Percentiles rank a stretch among this genome's conserved stretches.
Evolutionary conservation across 2,113 vertebrate genomes (phyloP).

Genomic region (Phylloscopus trochilus): DNA sequence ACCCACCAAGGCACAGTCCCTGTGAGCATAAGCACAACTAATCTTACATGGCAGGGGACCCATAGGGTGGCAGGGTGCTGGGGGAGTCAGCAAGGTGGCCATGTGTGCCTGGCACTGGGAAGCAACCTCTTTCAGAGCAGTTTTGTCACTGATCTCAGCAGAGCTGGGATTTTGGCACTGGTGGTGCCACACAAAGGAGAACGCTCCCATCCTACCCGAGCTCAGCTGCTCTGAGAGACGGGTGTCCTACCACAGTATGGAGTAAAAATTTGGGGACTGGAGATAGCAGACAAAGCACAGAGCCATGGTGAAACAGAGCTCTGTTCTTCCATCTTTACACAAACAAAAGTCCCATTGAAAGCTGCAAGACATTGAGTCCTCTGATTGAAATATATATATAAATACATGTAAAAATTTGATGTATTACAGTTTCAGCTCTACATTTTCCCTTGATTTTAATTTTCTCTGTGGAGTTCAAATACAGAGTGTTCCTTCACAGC

Average conservation of each 20-base stretch:
- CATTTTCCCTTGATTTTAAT: slow-evolving; percentile 17
- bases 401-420: slow-evolving; percentile 21
- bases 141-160: not conserved
- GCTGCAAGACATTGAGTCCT: slow-evolving; percentile 19
- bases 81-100: not conserved
- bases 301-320: not conserved
- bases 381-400: slow-evolving; percentile 22
- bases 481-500: slow-evolving; percentile 36
- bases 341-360: slow-evolving; percentile 56
- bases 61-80: fast-evolving
- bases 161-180: not conserved
- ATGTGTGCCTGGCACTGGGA: fast-evolving
- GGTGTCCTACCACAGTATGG: not conserved
- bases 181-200: not conserved
- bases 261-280: not conserved
- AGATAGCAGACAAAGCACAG: slow-evolving; percentile 41
- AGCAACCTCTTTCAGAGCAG: not conserved
- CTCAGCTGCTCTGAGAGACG: not conserved
- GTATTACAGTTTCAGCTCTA: slow-evolving; percentile 21
- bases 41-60: fast-evolving
- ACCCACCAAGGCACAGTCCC: not conserved
- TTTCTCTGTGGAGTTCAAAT: slow-evolving; percentile 44
- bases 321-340: slow-evolving; percentile 39
- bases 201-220: fast-evolving
- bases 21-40: not conserved